Conservation (phyloP, 2,797 vertebrate species). For the Pipistrellus kuhlii region DNA sequence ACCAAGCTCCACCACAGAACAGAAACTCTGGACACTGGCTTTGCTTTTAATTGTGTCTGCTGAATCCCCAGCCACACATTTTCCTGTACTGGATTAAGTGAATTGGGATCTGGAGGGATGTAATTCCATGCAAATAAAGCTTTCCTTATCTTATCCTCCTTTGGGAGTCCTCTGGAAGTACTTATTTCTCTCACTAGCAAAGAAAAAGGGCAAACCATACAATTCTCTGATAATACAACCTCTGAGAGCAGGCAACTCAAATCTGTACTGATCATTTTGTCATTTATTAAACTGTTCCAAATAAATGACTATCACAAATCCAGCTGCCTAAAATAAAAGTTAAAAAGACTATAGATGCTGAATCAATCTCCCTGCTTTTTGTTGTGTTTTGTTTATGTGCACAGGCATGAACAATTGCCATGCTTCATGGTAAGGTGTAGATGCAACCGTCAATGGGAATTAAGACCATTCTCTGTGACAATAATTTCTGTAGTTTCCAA, state of each 20-base stretch:
- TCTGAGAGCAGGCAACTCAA: conserved; percentile 16
- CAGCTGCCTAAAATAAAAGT: conserved; percentile 61
- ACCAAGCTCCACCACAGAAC: no score
- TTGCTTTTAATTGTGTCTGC: no score
- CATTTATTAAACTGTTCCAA: conserved; percentile 47
- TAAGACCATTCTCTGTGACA: conserved; percentile 55
- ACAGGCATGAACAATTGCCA: background rate
- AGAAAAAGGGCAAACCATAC: no score
- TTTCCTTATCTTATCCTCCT: no score
- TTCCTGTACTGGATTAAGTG: no score
- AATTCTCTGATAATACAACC: no score
- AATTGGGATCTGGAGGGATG: no score
- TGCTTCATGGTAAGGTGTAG: conserved; percentile 45
- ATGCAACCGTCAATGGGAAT: background rate
- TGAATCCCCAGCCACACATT: no score
- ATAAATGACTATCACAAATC: conserved; percentile 44
- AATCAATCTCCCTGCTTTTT: background rate
- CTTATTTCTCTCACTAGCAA: no score
- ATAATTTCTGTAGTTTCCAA: conserved; percentile 21
- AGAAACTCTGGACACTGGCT: no score
- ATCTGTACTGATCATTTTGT: conserved; percentile 21
- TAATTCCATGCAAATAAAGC: no score
- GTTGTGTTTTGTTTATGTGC: conserved; percentile 50
- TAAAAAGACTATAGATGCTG: background rate
- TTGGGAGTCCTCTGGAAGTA: no score